Evolutionary conservation across 1,140 invertebrate genomes (phyloP).

Genomic region (Pseudomyrmex dendroicus): DNA sequence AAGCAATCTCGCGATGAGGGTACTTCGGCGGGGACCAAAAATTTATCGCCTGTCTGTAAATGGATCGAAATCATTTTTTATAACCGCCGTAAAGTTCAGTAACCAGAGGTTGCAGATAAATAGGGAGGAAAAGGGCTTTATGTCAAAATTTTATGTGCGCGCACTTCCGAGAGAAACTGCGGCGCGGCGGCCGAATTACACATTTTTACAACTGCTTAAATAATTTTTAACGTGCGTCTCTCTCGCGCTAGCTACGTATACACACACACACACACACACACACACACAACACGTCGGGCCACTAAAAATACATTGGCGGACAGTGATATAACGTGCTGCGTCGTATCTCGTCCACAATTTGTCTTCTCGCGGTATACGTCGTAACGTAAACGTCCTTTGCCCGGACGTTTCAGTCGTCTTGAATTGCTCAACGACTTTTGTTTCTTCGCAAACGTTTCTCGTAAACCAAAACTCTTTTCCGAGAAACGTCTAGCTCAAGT

Average conservation of each 20-base stretch:
- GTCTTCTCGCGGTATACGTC: slow-evolving; percentile 41
- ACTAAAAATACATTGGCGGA: slow-evolving; percentile 47
- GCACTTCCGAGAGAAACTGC: slow-evolving; percentile 35
- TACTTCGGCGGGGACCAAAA: slow-evolving; percentile 21
- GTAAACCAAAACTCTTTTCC: slow-evolving; percentile 9
- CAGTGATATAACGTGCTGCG: slow-evolving; percentile 54
- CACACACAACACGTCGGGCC: slow-evolving; percentile 27
- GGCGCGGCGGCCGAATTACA: slow-evolving; percentile 45
- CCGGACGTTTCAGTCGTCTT: slow-evolving; percentile 33
- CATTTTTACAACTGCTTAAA: slow-evolving; percentile 52
- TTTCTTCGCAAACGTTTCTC: slow-evolving; percentile 14
- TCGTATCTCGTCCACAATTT: slow-evolving; percentile 44
- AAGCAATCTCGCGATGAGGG: slow-evolving; percentile 62
- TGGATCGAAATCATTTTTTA: slow-evolving; percentile 74
- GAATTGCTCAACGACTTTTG: slow-evolving; percentile 39
- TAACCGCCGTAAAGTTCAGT: slow-evolving; percentile 64
- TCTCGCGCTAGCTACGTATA: too few relatives aligned
- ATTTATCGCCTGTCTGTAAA: slow-evolving; percentile 65
- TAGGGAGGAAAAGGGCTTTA: slow-evolving; percentile 34
- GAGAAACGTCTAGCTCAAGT: neutral
- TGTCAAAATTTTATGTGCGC: slow-evolving; percentile 56
- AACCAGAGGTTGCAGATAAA: slow-evolving; percentile 57
- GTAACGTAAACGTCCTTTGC: slow-evolving; percentile 3
- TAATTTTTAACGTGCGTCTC: slow-evolving; percentile 38
- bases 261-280: too few relatives aligned